Conservation (phyloP, 1,140 invertebrate genomes). For the Marisa cornuarietis region DNA sequence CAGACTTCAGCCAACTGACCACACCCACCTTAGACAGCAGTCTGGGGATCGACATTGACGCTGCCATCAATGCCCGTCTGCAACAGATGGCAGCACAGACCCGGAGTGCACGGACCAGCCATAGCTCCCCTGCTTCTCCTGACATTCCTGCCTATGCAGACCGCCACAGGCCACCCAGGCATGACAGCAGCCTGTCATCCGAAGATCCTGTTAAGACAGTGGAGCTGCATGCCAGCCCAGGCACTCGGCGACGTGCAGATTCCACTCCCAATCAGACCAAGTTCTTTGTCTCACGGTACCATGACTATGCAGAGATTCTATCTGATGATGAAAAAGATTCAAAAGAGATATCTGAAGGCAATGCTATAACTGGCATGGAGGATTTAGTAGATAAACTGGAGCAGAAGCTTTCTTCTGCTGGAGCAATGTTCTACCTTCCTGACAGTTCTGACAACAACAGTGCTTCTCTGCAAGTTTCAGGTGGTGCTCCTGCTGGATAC, state of each 20-base stretch:
- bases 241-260: constrained; percentile 35
- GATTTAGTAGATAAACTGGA: constrained; percentile 22
- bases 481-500: neutral
- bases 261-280: constrained; percentile 15
- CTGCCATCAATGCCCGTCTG: constrained; percentile 29
- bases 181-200: neutral
- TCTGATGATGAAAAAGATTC: constrained; percentile 38
- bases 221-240: constrained; percentile 39
- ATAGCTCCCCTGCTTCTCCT: constrained; percentile 17
- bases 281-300: constrained; percentile 47
- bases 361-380: constrained; percentile 36
- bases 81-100: constrained; percentile 24
- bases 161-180: neutral
- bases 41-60: constrained; percentile 31
- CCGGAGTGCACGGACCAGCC: neutral
- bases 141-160: constrained; percentile 15
- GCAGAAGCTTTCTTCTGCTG: constrained; percentile 18
- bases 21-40: constrained; percentile 5
- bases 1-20: constrained; percentile 16
- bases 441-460: neutral
- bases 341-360: constrained; percentile 22
- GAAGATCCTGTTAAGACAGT: neutral
- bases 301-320: constrained; percentile 59
- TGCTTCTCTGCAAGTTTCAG: neutral
- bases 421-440: neutral